Conservation (phyloP, 2,888 invertebrate genomes). For the Cybosia mesomella region DNA sequence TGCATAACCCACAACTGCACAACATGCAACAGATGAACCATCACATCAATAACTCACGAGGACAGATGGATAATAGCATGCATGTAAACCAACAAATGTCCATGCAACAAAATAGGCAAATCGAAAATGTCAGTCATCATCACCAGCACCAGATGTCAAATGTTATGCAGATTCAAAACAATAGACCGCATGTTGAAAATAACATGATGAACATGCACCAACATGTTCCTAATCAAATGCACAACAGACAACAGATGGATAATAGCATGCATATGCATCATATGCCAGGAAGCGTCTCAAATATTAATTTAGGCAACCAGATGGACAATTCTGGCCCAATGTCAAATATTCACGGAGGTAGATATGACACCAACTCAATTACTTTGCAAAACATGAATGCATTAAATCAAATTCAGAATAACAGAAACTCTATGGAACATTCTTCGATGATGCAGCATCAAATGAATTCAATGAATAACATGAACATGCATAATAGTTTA, state of each 20-base stretch:
- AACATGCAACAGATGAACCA: constrained; percentile 81
- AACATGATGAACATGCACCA: constrained; percentile 80
- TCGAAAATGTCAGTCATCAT: constrained; percentile 76
- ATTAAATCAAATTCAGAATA: constrained; percentile 80
- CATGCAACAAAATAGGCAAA: constrained; percentile 78
- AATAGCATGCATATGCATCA: constrained; percentile 82
- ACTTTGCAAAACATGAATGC: constrained; percentile 77
- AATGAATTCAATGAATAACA: constrained; percentile 76
- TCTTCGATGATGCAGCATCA: constrained; percentile 80
- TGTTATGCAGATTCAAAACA: constrained; percentile 81
- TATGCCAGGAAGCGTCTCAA: constrained; percentile 71
- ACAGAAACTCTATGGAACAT: constrained; percentile 78
- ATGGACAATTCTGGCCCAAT: constrained; percentile 73
- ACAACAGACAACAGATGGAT: constrained; percentile 78
- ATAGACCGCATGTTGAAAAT: constrained; percentile 75
- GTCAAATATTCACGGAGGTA: constrained; percentile 74
- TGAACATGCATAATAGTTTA: constrained; percentile 78
- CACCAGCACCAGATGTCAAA: constrained; percentile 83
- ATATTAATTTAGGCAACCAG: constrained; percentile 74
- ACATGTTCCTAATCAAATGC: constrained; percentile 80
- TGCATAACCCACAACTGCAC: constrained; percentile 79
- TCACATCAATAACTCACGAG: constrained; percentile 70
- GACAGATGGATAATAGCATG: constrained; percentile 77
- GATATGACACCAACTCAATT: constrained; percentile 78
- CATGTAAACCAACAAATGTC: constrained; percentile 80